Percentiles rank a stretch among this genome's conserved stretches.
Conservation (phyloP, 2,797 vertebrate genomes). For the Trachurus trachurus region DNA sequence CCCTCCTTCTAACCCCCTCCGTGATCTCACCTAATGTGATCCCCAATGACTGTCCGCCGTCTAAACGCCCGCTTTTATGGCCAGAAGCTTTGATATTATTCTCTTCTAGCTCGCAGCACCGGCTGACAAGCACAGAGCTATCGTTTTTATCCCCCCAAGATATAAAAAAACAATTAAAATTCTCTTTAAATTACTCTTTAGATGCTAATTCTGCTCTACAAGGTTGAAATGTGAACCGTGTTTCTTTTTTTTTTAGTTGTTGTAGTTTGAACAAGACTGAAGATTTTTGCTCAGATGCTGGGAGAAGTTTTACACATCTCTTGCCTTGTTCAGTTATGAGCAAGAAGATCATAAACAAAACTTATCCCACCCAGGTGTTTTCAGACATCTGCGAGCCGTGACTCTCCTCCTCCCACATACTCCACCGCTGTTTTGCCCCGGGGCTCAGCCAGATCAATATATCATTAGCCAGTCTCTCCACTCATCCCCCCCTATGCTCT, state of each 20-base stretch:
- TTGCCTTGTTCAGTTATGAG: constrained; percentile 6
- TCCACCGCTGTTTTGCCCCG: constrained; percentile 66
- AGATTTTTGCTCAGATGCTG: background rate
- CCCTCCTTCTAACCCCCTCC: constrained; percentile 25
- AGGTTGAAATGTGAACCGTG: constrained; percentile 3
- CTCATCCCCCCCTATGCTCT: constrained; percentile 49
- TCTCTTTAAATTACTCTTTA: constrained; percentile 12
- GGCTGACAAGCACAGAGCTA: constrained; percentile 37
- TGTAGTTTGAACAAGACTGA: background rate
- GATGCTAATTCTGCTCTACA: constrained; percentile 17
- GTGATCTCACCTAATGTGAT: constrained; percentile 75
- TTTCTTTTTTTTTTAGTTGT: constrained; percentile 5
- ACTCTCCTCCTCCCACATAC: constrained; percentile 70
- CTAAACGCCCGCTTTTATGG: constrained; percentile 65
- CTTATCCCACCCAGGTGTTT: constrained; percentile 73
- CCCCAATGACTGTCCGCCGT: constrained; percentile 64
- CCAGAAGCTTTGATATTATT: constrained; percentile 56
- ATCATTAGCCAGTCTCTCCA: constrained; percentile 78
- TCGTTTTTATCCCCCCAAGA: constrained; percentile 23
- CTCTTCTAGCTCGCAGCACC: constrained; percentile 26
- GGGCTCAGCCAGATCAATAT: constrained; percentile 82
- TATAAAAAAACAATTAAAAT: constrained; percentile 38
- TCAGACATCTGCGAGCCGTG: constrained; percentile 62
- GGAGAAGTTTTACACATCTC: constrained; percentile 21
- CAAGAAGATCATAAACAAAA: constrained; percentile 45